These are phyloP conservation scores for Drosophila paracracens DNA, from an alignment of 2,888 invertebrate species.

Conservation along the genomic window DNA sequence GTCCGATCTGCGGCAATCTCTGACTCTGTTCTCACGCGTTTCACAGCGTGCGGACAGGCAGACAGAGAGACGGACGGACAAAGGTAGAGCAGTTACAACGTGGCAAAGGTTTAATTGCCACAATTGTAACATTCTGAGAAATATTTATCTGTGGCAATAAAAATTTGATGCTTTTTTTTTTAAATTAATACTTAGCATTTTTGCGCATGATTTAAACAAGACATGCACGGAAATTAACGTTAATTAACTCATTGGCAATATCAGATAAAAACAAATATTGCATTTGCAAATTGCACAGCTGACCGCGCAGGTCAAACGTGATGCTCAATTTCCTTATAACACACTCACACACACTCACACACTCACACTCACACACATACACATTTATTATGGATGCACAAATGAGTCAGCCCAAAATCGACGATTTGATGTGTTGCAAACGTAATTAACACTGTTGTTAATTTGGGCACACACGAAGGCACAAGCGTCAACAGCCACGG, in stretches of 20 bases:
- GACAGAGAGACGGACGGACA: constrained; percentile 7
- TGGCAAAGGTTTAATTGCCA: constrained; percentile 49
- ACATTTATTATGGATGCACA: background rate
- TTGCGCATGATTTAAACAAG: constrained; percentile 6
- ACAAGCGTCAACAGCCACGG: constrained; percentile 26
- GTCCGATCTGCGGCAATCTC: constrained; percentile 52
- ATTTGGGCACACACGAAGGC: constrained; percentile 48
- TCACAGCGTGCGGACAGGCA: constrained; percentile 40
- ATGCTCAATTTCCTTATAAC: constrained; percentile 7
- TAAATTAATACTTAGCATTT: constrained; percentile 12
- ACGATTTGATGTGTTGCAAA: constrained; percentile 52
- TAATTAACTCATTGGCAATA: constrained; percentile 32
- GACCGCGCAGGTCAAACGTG: constrained; percentile 35
- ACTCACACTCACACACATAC: background rate
- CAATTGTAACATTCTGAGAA: constrained; percentile 36
- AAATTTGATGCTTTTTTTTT: constrained; percentile 2
- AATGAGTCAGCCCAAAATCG: constrained; percentile 14
- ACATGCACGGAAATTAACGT: constrained; percentile 17
- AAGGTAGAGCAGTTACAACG: constrained; percentile 12
- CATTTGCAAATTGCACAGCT: constrained; percentile 18
- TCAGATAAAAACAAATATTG: constrained; percentile 28
- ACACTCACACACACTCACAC: constrained; percentile 6
- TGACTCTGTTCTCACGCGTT: constrained; percentile 62
- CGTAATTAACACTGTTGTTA: constrained; percentile 71
- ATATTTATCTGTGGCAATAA: constrained; percentile 13